Conservation (phyloP, 92 coral and sea anemone genomes). For the Zoanthus sociatus region DNA sequence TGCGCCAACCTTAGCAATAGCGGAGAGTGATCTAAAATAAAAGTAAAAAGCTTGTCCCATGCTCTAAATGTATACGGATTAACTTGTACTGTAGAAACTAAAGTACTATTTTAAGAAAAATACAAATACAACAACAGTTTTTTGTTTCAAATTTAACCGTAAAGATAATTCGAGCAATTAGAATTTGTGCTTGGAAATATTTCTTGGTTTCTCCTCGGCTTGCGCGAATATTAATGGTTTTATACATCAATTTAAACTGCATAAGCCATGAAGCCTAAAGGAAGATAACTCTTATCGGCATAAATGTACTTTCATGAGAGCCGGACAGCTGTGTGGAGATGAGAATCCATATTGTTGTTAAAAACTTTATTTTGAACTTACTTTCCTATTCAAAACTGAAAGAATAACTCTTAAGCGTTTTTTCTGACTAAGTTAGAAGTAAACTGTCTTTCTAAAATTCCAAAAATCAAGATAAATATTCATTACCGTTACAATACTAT, state of each 20-base stretch:
- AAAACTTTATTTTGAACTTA: not conserved
- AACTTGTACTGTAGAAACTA: not conserved
- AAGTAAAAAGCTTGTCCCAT: not conserved
- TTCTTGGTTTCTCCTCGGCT: not conserved
- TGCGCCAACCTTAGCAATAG: no score
- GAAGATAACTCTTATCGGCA: not conserved
- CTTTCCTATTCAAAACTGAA: not conserved
- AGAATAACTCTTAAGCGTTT: not conserved
- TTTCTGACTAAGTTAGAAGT: not conserved
- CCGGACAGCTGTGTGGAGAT: not conserved
- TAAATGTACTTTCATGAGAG: not conserved
- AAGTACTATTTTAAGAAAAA: not conserved
- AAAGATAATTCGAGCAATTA: not conserved
- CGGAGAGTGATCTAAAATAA: not conserved
- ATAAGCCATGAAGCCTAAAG: not conserved
- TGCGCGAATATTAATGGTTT: not conserved
- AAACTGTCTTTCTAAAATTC: not conserved
- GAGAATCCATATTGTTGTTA: not conserved
- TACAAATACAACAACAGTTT: not conserved
- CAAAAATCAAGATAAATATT: not conserved
- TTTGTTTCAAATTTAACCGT: conserved; percentile 2
- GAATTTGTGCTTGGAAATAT: not conserved
- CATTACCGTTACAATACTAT: not conserved
- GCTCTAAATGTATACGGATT: not conserved
- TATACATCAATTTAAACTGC: not conserved